Base-by-base conservation (phyloP, 64 coral and sea anemone genomes). In the Cladopsammia gracilis region DNA sequence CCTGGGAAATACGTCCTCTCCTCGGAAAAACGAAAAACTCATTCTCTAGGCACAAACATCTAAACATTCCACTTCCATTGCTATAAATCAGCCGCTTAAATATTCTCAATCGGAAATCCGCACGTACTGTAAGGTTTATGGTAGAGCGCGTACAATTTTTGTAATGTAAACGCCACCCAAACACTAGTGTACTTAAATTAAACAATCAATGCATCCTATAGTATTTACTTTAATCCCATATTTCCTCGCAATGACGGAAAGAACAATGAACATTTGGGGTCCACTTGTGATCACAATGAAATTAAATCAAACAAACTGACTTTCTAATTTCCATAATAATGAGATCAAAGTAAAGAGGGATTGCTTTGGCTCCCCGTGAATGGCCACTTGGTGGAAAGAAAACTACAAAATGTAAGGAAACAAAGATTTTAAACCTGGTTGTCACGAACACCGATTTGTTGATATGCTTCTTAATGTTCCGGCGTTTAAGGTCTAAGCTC, bases 21-120 rank as follows among this genome's bases (percentile, higher is more conserved):
- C 62, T 66, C 78, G 59, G 34, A 82, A 82, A 64, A 82, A 82
- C 19, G 78, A 25, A 82, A 82, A 82, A 59, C 80, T 84, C 80
- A 84, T 68, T 68, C 0, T 79, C 10, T 15, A 2, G 7, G 23
- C 20, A 56, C 13, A 67, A 48, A 50, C 6, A 7, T 10, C 12
- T 56, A 12, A 12, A 56, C 53, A 56, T 12, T 56, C 34, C 53
- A 0, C 20, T 50, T 50, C 20, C 62, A 84, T 50, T 62, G 8
- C 59, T 34, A 84, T 67, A 10, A 22, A 10, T 12, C 7, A 84
- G 1, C 6, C 49, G 7, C 42, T 51, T 67, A 6, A 14, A 48
- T 18, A 10, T 7, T 48, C 20, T 20, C 20, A 66, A 22, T 24
- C 15, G 67, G 14, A 0, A 24, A 6, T 65, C 6, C 4, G 58